Evolutionary conservation across 2,113 vertebrate genomes (phyloP), one percentile per base, ranked within the genome.

Genomic region (Cyphomyrus plagiostoma): DNA sequence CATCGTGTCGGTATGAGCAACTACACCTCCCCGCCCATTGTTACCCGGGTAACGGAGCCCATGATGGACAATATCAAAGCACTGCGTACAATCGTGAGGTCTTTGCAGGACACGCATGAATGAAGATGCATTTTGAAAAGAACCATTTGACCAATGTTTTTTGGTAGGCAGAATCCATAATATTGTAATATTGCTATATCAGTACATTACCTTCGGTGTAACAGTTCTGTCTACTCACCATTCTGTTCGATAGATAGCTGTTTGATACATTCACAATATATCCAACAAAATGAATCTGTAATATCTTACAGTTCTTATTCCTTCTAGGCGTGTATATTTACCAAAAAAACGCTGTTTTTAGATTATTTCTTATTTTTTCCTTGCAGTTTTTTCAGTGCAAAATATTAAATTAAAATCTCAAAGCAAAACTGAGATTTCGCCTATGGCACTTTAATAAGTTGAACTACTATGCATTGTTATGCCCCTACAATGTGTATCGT

Each of bases 1-100:
- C 1, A 98, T 99, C 0, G 97, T 99, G 82, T 99, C 98, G 90
- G 98, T 99, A 96, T 19, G 95, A 89, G 5, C 82, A 66, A 56
- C 53, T 7, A 21, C 53, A 13, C 50, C 13, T 1, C n/a, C 23
- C 3, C n/a, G 8, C n/a, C 62, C 62, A 30, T 13, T 10, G 58
- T 66, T 66, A 66, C 58, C 58, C 58, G n/a, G 9, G 58, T 26
- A 66, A 66, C 3, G 9, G 58, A 26, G 23, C 58, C 23, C 23
- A 13, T n/a, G 8, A n/a, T n/a, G 23, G 23, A n/a, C 58, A 26
- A n/a, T 9, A 62, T 62, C 23, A 9, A n/a, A 62, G 58, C 58
- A 62, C 58, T 3, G 23, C 17, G 21, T n/a, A 62, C 23, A 10
- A 26, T n/a, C 26, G n/a, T 66, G 15, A 45, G 45, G 15, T 82